Base-by-base conservation (phyloP, 2,888 invertebrate species). In the Sclerodermus sp. region DNA sequence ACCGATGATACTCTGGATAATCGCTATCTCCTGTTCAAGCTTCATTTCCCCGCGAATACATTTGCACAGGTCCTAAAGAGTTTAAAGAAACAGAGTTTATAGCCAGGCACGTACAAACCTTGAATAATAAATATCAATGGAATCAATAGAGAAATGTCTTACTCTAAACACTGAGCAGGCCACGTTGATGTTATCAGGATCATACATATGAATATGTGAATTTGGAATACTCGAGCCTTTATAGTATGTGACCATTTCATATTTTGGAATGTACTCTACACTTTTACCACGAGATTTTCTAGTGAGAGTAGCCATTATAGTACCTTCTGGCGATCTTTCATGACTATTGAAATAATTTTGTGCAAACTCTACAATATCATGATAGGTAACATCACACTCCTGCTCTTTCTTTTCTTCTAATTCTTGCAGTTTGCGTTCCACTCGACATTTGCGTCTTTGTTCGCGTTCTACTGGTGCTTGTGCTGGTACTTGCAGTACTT, bases 171-270 rank as follows among this genome's bases (percentile, higher is more conserved):
- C 90, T 58, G 86, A 88, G 69, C 95, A 93, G 3, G 96, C 93
- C 0, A 93, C 85, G 43, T 89, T 87, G 32, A 95, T 87, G 76
- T 96, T 96, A 75, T 96, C 95, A 0, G 95, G 93, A 80, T 96
- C 96, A 74, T 95, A 94, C 82, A 96, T 86, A 70, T 94, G 94
- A 67, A 96, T 90, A 78, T 96, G 96, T 0, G 96, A 95, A 45
- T 91, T 93, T 0, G 94, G 92, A 63, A 96, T 96, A 50, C 88
- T 87, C 68, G 89, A 90, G 38, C 89, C 89, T 73, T 93, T 91
- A 74, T 91, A 91, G 75, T 89, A 96, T 0, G 88, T 88, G 16
- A 95, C 87, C 94, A 96, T 95, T 76, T 96, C 95, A 68, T 91
- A 90, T 71, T 94, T 94, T 2, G 93, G 91, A 30, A 95, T 83